These are phyloP conservation scores for Latrodectus hesperus DNA, from an alignment of 2,888 invertebrate genomes.

Conservation along the genomic window DNA sequence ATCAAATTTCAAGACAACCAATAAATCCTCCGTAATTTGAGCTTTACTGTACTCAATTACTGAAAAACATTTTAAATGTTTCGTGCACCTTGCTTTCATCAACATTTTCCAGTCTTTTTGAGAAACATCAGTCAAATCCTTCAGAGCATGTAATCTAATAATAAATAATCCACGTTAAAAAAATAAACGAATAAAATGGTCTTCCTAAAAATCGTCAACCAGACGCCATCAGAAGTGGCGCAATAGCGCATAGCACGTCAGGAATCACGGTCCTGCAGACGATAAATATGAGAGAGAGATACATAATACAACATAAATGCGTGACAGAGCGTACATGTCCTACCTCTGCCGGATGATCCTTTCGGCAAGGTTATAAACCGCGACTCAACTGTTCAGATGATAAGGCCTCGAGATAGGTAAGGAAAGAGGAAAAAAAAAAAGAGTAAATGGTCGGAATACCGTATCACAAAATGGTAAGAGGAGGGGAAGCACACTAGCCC, in stretches of 20 bases:
- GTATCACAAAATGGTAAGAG: constrained; percentile 9
- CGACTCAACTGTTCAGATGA: constrained; percentile 20
- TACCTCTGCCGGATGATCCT: constrained; percentile 36
- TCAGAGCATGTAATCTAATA: too few relatives aligned
- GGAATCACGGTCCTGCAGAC: constrained; percentile 59
- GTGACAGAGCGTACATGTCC: constrained; percentile 30
- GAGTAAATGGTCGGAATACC: constrained; percentile 18
- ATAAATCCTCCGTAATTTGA: too few relatives aligned
- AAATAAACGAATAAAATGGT: too few relatives aligned
- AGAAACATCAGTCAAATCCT: too few relatives aligned
- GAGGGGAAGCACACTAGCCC: background rate
- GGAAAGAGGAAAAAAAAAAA: constrained; percentile 1
- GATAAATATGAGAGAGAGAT: constrained; percentile 11
- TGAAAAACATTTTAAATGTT: too few relatives aligned
- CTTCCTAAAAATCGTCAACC: too few relatives aligned
- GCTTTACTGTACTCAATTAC: too few relatives aligned
- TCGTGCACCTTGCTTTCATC: too few relatives aligned
- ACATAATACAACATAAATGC: constrained; percentile 20
- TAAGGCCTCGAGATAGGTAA: constrained; percentile 11
- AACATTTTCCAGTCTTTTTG: too few relatives aligned
- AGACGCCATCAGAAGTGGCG: too few relatives aligned
- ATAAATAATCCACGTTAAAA: too few relatives aligned
- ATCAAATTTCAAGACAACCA: too few relatives aligned
- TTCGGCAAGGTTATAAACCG: constrained; percentile 48
- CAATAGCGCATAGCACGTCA: constrained; percentile 5